These are phyloP conservation scores for Temnothorax rugatulus DNA, from an alignment of 2,888 invertebrate species.

Conservation along the genomic window DNA sequence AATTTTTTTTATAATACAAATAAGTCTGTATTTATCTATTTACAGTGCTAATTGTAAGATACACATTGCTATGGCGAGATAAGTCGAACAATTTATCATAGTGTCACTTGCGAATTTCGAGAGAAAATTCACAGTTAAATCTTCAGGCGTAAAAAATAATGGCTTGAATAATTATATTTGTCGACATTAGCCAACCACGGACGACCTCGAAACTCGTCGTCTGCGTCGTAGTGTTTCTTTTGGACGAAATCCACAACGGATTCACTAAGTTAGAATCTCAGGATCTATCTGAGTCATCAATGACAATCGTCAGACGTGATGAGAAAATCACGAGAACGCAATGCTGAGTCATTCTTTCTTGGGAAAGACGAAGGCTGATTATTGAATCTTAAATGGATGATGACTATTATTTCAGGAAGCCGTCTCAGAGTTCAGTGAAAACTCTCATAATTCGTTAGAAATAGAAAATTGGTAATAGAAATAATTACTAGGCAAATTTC, in stretches of 20 bases:
- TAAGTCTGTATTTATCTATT: not conserved
- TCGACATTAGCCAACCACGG: slow-evolving; percentile 52
- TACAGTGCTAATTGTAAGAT: not conserved
- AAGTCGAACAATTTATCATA: slow-evolving; percentile 23
- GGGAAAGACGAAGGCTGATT: not conserved
- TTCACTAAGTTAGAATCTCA: not conserved
- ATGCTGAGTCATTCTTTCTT: slow-evolving; percentile 52
- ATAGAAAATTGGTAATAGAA: not conserved
- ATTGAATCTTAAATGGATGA: slow-evolving; percentile 56
- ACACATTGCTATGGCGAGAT: not conserved
- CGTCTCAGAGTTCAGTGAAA: not conserved
- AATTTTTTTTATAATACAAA: not conserved
- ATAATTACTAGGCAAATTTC: not conserved
- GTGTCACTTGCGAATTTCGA: slow-evolving; percentile 8
- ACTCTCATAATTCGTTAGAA: not conserved
- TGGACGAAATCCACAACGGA: slow-evolving; percentile 65
- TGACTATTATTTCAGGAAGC: slow-evolving; percentile 24
- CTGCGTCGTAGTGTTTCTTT: slow-evolving; percentile 19
- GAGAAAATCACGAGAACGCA: slow-evolving; percentile 17
- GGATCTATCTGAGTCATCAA: slow-evolving; percentile 61
- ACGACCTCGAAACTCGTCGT: slow-evolving; percentile 37
- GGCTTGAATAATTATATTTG: slow-evolving; percentile 56
- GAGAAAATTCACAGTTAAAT: slow-evolving; percentile 7
- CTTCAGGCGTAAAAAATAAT: slow-evolving; percentile 13
- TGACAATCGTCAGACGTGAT: slow-evolving; percentile 37